Evolutionary conservation across 2,797 vertebrate species (phyloP), one percentile per base, ranked within the genome.

Genomic region (Rhinogobio ventralis): DNA sequence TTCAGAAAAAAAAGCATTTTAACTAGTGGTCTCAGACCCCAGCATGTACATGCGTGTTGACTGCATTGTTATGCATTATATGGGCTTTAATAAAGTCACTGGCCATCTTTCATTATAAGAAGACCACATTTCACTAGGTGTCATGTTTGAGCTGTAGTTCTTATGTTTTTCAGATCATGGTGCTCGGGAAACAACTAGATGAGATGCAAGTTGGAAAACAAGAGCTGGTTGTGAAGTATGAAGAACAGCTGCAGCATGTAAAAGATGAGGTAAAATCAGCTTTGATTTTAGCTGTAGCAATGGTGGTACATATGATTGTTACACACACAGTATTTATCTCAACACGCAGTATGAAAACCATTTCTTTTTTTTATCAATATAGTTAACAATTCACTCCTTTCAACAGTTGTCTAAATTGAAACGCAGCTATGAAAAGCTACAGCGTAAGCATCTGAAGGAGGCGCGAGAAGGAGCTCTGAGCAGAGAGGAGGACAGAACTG

Each of bases 391-490:
- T 14, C 15, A 19, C 23, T 68, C 76, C 46, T 83, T 45, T 79
- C 81, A 92, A 69, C 91, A 99, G 98, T 91, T 98, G 86, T 93
- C 94, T 74, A 96, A 93, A 90, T 91, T 99, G 90, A 97, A 96
- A 90, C 96, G 94, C 92, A 97, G 95, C 94, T 99, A 99, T 90
- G 95, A 96, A 91, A 99, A 97, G 90, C 95, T 99, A 79, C 97
- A 98, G 91, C 96, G 93, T 86, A 97, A 95, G 89, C 96, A 96
- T 28, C 57, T 94, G 20, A 96, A 95, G 86, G 95, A 96, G 81
- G 87, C 84, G 46, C 93, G 91, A 49, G 92, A 92, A 86, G 95
- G 93, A 82, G 55, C 89, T 39, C 95, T 86, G 81, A 90, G 88
- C 88, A 92, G 91, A 85, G 94, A 92, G 46, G 93, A 93, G 0